phyloP scores from a whole-genome alignment of 2,888 invertebrate species.

The Barypeithes pellucidus region DNA sequence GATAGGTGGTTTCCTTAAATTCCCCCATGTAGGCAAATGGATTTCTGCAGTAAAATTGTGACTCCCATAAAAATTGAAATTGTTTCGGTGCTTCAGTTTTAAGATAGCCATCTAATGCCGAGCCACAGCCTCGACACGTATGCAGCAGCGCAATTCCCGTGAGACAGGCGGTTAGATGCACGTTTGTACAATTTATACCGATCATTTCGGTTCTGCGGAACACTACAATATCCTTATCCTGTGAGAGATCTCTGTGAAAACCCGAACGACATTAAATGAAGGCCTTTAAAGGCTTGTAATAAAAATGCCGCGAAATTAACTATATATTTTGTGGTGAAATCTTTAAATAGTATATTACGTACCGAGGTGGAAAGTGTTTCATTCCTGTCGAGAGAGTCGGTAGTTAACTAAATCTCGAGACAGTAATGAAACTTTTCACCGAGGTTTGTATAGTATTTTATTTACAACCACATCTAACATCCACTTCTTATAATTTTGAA shows the following conservation, averaged over 20 bases:
- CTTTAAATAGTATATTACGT: too few species aligned
- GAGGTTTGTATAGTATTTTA: too few species aligned
- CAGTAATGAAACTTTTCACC: too few species aligned
- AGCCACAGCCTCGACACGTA: constrained; percentile 11
- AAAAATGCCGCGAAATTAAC: background rate
- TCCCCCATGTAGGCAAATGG: background rate
- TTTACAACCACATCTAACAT: too few species aligned
- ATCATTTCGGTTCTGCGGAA: constrained; percentile 21
- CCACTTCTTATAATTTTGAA: too few species aligned
- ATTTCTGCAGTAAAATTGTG: constrained; percentile 4
- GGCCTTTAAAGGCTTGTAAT: background rate
- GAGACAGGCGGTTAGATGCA: constrained; percentile 28
- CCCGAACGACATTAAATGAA: background rate
- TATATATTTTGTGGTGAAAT: background rate
- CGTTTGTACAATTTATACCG: constrained; percentile 17
- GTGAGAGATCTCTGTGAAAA: constrained; percentile 22
- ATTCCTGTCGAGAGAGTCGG: too few species aligned
- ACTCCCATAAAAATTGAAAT: constrained; percentile 8
- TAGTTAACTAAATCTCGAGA: too few species aligned
- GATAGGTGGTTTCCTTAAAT: background rate
- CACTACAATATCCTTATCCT: constrained; percentile 27
- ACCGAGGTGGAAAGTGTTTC: too few species aligned
- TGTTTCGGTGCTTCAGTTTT: constrained; percentile 16
- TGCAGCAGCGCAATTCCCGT: constrained; percentile 10
- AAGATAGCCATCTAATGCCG: constrained; percentile 15